Percentiles rank a stretch among this genome's conserved stretches.
These are phyloP conservation scores for Folsomia candida DNA, from an alignment of 2,888 invertebrate species.

Conservation along the genomic window DNA sequence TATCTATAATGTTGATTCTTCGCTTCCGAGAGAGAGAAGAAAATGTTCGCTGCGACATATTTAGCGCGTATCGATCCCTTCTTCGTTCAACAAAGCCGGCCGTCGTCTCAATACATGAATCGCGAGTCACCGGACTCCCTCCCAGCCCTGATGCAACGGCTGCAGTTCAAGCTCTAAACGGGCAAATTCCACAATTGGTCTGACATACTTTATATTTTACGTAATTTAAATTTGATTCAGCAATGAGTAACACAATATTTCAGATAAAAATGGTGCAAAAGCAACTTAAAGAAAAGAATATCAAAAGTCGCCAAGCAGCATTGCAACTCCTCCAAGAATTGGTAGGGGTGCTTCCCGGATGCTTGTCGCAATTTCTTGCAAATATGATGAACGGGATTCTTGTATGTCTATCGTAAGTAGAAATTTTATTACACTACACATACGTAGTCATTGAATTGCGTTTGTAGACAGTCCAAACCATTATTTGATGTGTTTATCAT, in stretches of 20 bases:
- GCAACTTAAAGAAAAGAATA: constrained; percentile 78
- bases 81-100: constrained; percentile 82
- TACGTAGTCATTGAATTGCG: not conserved
- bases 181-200: constrained; percentile 49
- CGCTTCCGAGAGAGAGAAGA: constrained; percentile 82
- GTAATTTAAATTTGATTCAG: no score
- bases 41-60: constrained; percentile 97
- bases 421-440: constrained; percentile 5
- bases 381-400: constrained; percentile 55
- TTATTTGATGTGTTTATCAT: no score
- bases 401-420: constrained; percentile 68
- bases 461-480: not conserved
- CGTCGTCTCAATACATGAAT: constrained; percentile 54
- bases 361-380: constrained; percentile 47
- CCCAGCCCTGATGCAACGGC: constrained; percentile 66
- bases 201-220: not conserved
- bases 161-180: constrained; percentile 51
- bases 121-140: constrained; percentile 71
- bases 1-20: constrained; percentile 68
- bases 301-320: constrained; percentile 87
- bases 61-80: constrained; percentile 92
- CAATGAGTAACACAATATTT: not conserved
- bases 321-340: constrained; percentile 87
- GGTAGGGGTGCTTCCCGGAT: constrained; percentile 73
- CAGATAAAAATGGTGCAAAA: constrained; percentile 81